Evolutionary conservation across 2,797 vertebrate species (phyloP).

Genomic region (Taeniopygia guttata): DNA sequence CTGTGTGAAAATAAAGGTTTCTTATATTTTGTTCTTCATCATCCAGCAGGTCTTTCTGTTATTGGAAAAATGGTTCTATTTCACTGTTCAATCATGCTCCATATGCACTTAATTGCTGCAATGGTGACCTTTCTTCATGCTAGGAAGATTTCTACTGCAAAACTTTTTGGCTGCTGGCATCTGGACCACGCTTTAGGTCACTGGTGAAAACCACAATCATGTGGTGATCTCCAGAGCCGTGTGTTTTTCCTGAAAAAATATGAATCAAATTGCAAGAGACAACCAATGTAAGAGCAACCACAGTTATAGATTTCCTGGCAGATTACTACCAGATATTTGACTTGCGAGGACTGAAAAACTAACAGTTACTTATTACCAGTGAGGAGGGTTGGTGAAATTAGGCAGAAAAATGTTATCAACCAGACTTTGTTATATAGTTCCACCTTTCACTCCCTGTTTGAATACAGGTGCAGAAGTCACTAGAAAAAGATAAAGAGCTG

Average conservation of each 20-base stretch:
- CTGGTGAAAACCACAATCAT: neutral
- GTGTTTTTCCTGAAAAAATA: neutral
- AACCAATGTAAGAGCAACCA: neutral
- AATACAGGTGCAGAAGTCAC: neutral
- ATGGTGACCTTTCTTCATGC: neutral
- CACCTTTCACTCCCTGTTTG: neutral
- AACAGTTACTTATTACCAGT: neutral
- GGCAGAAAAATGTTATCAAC: neutral
- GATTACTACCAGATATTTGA: neutral
- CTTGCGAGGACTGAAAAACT: neutral
- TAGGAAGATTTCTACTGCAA: neutral
- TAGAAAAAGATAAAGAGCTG: neutral
- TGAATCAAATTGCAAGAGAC: neutral
- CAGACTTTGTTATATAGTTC: neutral
- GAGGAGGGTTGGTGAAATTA: neutral
- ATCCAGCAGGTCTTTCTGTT: neutral
- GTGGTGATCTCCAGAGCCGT: neutral
- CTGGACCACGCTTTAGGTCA: neutral
- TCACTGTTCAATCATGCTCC: accelerated
- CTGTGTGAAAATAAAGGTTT: neutral
- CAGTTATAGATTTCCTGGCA: neutral
- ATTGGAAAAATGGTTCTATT: neutral
- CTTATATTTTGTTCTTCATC: neutral
- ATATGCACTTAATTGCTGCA: neutral
- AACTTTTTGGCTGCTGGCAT: neutral